Evolutionary conservation across 2,113 vertebrate genomes (phyloP), one percentile per base, ranked within the genome.

Genomic region (Neotragus pygmaeus): DNA sequence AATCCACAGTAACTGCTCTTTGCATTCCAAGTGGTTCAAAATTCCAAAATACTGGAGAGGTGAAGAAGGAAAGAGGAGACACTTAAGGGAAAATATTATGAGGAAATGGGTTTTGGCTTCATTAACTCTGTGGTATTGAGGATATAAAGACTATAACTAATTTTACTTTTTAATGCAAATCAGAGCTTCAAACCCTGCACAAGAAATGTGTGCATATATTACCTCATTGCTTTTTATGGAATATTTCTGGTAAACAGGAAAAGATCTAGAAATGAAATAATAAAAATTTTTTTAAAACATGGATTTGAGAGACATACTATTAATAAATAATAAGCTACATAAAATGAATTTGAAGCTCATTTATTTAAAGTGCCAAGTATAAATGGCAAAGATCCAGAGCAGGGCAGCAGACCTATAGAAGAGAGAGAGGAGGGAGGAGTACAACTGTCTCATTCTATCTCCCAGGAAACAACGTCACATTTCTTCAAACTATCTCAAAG

Each of bases 261-360:
- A 96, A 96, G 33, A 90, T 45, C 53, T 45, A 95, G 62, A 96
- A 97, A 92, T 92, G 55, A 95, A 97, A 78, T 96, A 88, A 57
- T 8, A 95, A 55, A 15, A 1, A 3, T 21, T 36, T 36, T 66
- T 36, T 6, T 0, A n/a, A 86, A 62, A 6, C 12, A 11, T 88
- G 23, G 75, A 47, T 51, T 23, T 49, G 28, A 91, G 66, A 93
- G 15, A 88, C 27, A 73, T 19, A 36, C 23, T 75, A 14, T 75
- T 43, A 51, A 53, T 89, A 78, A 96, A 84, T 28, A 96, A 94
- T 51, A 21, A 85, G 43, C 66, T 87, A 64, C 16, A 17, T 64
- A 57, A 92, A 91, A 81, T 13, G 11, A 88, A 82, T 85, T 0
- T 60, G 60, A 94, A 96, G 36, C 33, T 64, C 51, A 78, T 90